Evolutionary conservation across 2,888 invertebrate genomes (phyloP).

Genomic region (Eristalis intricaria): DNA sequence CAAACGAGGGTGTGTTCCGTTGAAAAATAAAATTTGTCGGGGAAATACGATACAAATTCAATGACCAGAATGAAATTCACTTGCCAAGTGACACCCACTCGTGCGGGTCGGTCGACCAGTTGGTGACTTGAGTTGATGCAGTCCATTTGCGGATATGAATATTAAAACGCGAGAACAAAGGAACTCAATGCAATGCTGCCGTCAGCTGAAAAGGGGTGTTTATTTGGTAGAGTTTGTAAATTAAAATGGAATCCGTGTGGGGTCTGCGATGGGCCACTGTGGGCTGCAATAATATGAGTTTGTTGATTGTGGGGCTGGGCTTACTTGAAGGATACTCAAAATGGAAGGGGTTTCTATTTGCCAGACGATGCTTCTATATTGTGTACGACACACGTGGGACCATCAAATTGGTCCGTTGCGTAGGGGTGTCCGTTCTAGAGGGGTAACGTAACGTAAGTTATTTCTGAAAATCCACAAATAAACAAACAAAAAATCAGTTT

Average conservation of each 20-base stretch:
- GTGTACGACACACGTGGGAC: too few relatives aligned
- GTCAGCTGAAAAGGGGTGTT: not conserved
- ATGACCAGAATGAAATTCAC: constrained; percentile 52
- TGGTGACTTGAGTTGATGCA: not conserved
- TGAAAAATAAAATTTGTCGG: not conserved
- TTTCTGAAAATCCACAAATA: too few relatives aligned
- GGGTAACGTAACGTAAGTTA: too few relatives aligned
- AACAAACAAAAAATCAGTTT: too few relatives aligned
- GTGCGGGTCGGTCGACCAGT: not conserved
- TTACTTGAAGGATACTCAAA: not conserved
- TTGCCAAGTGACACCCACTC: not conserved
- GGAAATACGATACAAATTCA: constrained; percentile 13
- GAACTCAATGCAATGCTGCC: constrained; percentile 26
- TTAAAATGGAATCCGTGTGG: not conserved
- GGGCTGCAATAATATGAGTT: not conserved
- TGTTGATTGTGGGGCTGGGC: not conserved
- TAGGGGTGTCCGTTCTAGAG: too few relatives aligned
- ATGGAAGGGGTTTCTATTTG: too few relatives aligned
- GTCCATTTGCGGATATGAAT: constrained; percentile 66
- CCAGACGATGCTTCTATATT: too few relatives aligned
- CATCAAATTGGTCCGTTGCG: too few relatives aligned
- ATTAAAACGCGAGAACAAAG: constrained; percentile 46
- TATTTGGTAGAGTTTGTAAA: not conserved
- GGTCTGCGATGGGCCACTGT: not conserved
- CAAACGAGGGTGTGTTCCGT: not conserved